Percentiles rank a stretch among this genome's conserved stretches.
Conservation (phyloP, 2,888 invertebrate species). For the Drosophila yooni region DNA sequence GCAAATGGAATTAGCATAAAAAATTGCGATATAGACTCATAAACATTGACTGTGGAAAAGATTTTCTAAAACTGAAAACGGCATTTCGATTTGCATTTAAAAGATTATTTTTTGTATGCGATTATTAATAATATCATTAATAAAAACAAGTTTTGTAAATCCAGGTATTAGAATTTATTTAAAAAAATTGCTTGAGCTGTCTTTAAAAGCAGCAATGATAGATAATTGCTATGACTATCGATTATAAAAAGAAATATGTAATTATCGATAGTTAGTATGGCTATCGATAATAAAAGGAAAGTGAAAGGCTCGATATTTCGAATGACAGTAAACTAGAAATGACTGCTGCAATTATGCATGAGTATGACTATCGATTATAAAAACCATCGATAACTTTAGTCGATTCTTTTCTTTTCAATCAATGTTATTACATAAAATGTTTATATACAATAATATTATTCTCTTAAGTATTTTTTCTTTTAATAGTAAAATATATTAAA, state of each 20-base stretch:
- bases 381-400: not conserved
- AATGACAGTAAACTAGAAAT: not conserved
- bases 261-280: not conserved
- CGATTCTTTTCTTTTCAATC: not conserved
- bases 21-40: not conserved
- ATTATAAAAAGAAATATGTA: not conserved
- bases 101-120: not conserved
- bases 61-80: not conserved
- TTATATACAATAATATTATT: not conserved
- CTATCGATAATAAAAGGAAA: not conserved
- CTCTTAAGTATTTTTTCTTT: not conserved
- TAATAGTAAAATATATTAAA: not conserved
- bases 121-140: not conserved
- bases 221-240: not conserved
- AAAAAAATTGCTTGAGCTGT: not conserved
- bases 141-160: not conserved
- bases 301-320: fast-evolving
- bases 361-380: not conserved
- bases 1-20: conserved; percentile 33
- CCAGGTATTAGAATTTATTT: not conserved
- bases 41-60: not conserved
- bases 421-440: not conserved
- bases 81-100: not conserved
- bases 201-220: not conserved
- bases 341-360: not conserved